Conservation (phyloP, 1,140 invertebrate genomes). For the Pogonus chalceus region DNA sequence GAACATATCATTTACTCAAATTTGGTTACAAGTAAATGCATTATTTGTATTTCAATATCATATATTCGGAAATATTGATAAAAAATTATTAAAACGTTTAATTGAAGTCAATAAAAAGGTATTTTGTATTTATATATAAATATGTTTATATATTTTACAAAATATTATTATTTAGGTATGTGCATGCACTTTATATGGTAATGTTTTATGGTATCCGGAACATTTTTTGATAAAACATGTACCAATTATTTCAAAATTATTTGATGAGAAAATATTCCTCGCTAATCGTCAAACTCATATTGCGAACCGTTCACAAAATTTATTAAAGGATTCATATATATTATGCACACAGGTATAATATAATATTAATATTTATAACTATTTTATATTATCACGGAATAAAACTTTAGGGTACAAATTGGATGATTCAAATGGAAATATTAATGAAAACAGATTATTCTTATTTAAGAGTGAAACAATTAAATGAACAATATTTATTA, state of each 20-base stretch:
- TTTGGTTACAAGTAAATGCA: slow-evolving; percentile 61
- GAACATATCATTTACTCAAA: slow-evolving; percentile 44
- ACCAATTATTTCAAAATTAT: slow-evolving; percentile 43
- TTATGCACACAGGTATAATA: slow-evolving; percentile 38
- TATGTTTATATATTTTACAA: slow-evolving; percentile 7
- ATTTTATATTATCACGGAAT: neutral
- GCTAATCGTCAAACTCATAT: slow-evolving; percentile 47
- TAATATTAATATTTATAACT: slow-evolving; percentile 6
- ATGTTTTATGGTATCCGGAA: slow-evolving; percentile 71
- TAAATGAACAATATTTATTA: slow-evolving; percentile 48
- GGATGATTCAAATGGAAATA: slow-evolving; percentile 53
- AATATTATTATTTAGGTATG: slow-evolving; percentile 43
- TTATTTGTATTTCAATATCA: slow-evolving; percentile 61
- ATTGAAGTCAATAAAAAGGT: slow-evolving; percentile 69
- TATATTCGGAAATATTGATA: slow-evolving; percentile 69
- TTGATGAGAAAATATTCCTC: slow-evolving; percentile 50
- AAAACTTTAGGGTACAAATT: slow-evolving; percentile 25
- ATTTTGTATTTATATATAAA: slow-evolving; percentile 17
- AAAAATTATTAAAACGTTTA: slow-evolving; percentile 62
- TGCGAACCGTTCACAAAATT: slow-evolving; percentile 41
- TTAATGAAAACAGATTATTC: slow-evolving; percentile 40
- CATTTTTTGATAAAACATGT: slow-evolving; percentile 58
- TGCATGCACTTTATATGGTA: slow-evolving; percentile 61
- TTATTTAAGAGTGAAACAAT: slow-evolving; percentile 47
- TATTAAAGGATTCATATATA: slow-evolving; percentile 47